Base-by-base conservation (phyloP, 2,113 vertebrate genomes). In the Cryptotis parvus region DNA sequence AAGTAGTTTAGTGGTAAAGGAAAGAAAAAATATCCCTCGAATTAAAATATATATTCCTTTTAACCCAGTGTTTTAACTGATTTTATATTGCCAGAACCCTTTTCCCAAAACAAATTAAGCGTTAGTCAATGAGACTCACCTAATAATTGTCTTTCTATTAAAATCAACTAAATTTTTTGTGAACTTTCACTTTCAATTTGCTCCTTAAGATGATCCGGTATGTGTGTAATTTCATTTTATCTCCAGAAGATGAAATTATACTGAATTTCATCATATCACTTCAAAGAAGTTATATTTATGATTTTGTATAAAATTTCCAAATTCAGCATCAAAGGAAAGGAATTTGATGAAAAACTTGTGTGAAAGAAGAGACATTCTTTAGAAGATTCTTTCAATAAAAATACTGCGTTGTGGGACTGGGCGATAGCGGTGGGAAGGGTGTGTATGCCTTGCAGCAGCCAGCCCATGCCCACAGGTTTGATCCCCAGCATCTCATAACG, bases 131-230 rank as follows among this genome's bases (percentile, higher is more conserved):
- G 9, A 24, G 84, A 89, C 31, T 94, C 49, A 24, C 31, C 11
- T 85, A 88, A 66, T 89, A 96, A 96, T 97, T 95, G 89, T 41
- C 70, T 78, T 91, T 16, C 43, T 87, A 22, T 39, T n/a, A n/a
- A n/a, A n/a, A 73, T 49, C 93, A 96, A 96, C 87, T 83, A 95
- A 85, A 96, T 93, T 73, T 55, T 84, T 95, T 2, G 29, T 95
- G 91, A 91, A 92, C 26, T 70, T 79, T 92, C 89, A n/a, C 69
- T 77, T 93, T 58, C 58, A 20, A 68, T 2, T 90, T 96, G 35
- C 29, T 97, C 49, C 63, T 90, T 96, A n/a, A 92, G n/a, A 27
- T 61, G 31, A 86, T 94, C 91, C 45, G 3, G 3, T 31, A 84
- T 89, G 5, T 85, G 1, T 95, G 83, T 4, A 84, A 70, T 43